Evolutionary conservation across 2,888 invertebrate species (phyloP).

Genomic region (Sycophila texana): DNA sequence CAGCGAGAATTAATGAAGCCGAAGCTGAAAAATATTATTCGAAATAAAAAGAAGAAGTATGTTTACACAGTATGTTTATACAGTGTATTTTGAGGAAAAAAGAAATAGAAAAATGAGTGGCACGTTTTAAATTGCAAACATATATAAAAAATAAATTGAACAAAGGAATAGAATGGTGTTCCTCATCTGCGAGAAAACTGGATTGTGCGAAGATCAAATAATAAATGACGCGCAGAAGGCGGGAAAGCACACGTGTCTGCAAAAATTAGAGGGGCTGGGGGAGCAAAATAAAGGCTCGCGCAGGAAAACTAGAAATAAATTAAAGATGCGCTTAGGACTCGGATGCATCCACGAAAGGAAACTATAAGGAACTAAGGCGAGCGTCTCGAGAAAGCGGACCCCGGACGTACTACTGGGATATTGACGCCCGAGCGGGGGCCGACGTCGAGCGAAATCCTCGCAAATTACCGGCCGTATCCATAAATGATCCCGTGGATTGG

Average conservation of each 20-base stretch:
- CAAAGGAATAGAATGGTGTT: too few relatives aligned
- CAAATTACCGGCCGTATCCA: slow-evolving; percentile 41
- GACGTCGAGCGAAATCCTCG: slow-evolving; percentile 33
- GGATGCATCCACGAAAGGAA: not conserved
- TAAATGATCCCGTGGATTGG: slow-evolving; percentile 34
- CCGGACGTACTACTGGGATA: slow-evolving; percentile 12
- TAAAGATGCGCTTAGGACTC: not conserved
- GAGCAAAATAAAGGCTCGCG: slow-evolving; percentile 1
- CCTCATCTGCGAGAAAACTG: too few relatives aligned
- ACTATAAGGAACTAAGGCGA: not conserved
- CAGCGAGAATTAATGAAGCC: too few relatives aligned
- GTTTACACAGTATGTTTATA: too few relatives aligned
- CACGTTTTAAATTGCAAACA: too few relatives aligned
- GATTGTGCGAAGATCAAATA: too few relatives aligned
- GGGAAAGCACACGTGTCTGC: not conserved
- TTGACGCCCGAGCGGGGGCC: slow-evolving; percentile 31
- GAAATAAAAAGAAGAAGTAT: too few relatives aligned
- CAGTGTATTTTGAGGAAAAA: too few relatives aligned
- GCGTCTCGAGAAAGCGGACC: slow-evolving; percentile 19
- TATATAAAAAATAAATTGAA: too few relatives aligned
- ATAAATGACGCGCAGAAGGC: too few relatives aligned
- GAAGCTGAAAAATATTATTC: too few relatives aligned
- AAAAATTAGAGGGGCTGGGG: not conserved
- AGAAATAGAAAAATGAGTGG: too few relatives aligned
- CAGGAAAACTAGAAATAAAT: slow-evolving; percentile 10